These are phyloP conservation scores for Sebastes iracundus DNA, from an alignment of 2,797 vertebrate genomes.

Conservation along the genomic window DNA sequence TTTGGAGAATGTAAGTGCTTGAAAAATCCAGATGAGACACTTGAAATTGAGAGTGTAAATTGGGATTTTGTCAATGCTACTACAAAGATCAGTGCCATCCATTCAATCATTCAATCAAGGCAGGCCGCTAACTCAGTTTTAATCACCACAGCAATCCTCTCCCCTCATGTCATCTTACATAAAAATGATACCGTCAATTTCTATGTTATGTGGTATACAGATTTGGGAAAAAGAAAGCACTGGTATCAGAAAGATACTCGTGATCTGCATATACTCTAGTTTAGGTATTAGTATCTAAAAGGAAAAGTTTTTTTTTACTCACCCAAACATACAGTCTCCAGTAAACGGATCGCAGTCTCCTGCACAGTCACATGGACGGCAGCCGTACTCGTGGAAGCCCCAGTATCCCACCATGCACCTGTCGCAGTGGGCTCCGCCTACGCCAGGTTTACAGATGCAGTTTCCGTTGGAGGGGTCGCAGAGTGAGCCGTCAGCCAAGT, in stretches of 20 bases:
- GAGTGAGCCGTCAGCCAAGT: constrained; percentile 71
- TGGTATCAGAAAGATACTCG: neutral
- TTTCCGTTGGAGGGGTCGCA: constrained; percentile 92
- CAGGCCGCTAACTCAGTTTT: neutral
- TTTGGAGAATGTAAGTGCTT: neutral
- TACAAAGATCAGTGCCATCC: neutral
- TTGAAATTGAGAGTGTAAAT: neutral
- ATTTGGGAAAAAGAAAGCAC: neutral
- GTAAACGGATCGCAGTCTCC: constrained; percentile 91
- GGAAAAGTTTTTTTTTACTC: constrained; percentile 35
- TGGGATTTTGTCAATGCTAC: accelerated
- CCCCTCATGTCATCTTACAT: neutral
- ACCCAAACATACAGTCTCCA: constrained; percentile 90
- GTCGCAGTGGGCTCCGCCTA: constrained; percentile 89
- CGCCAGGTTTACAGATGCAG: constrained; percentile 94
- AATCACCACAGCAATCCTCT: neutral
- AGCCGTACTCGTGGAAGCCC: constrained; percentile 94
- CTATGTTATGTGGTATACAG: neutral
- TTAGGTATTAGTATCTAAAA: neutral
- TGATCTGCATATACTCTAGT: neutral
- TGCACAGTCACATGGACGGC: constrained; percentile 91
- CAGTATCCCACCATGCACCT: constrained; percentile 95
- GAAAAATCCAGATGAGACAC: neutral
- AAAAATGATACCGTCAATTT: neutral
- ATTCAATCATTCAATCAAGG: neutral